Percentiles rank a stretch among this genome's conserved stretches.
Conservation (phyloP, 1,140 invertebrate species). For the Colletes latitarsis region DNA sequence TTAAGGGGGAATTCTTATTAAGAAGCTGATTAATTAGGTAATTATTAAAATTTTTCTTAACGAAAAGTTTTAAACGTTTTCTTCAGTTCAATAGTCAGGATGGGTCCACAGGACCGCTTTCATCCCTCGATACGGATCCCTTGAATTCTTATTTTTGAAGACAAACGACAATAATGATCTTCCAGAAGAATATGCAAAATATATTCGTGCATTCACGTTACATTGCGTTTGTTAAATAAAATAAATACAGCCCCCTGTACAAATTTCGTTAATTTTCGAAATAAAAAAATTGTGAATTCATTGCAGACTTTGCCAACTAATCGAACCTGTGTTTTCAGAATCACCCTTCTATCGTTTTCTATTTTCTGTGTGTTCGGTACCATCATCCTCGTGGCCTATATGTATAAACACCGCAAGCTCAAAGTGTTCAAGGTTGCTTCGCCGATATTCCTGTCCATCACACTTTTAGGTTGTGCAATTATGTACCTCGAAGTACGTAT, state of each 20-base stretch:
- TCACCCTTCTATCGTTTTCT: conserved; percentile 90
- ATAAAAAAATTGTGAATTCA: background rate
- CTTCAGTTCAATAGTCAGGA: too few species aligned
- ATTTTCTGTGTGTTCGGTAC: conserved; percentile 89
- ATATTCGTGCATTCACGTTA: background rate
- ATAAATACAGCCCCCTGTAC: too few species aligned
- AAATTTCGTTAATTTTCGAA: too few species aligned
- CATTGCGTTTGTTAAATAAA: too few species aligned
- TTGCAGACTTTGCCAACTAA: background rate
- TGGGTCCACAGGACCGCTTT: too few species aligned
- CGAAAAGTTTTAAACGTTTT: too few species aligned
- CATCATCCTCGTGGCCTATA: conserved; percentile 87
- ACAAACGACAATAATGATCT: too few species aligned
- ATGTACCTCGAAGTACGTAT: conserved; percentile 92
- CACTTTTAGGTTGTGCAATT: conserved; percentile 91
- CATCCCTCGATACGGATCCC: too few species aligned
- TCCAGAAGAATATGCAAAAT: background rate
- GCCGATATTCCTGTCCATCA: conserved; percentile 94
- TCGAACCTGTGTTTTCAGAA: conserved; percentile 81
- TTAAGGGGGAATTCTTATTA: too few species aligned
- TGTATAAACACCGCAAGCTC: conserved; percentile 89
- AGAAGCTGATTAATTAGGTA: too few species aligned
- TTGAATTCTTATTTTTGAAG: too few species aligned
- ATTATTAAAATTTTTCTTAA: too few species aligned
- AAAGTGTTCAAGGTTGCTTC: conserved; percentile 95